Conservation (phyloP, 2,888 invertebrate genomes). For the Strigamia crassipes region DNA sequence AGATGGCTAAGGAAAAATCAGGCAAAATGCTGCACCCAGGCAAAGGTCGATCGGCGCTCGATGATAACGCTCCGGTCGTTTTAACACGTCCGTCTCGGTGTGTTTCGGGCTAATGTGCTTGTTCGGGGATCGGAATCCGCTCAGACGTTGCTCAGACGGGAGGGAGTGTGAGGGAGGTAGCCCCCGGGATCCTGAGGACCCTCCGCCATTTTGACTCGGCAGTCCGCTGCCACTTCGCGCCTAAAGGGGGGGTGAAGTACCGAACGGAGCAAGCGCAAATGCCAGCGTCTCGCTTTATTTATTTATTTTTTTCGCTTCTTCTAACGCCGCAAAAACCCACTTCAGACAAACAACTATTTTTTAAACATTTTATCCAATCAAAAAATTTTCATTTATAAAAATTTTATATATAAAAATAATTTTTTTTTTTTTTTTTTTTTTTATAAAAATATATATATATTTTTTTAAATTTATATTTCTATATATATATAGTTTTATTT, state of each 20-base stretch:
- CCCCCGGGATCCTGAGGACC: constrained; percentile 6
- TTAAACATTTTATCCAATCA: not conserved
- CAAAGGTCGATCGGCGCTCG: constrained; percentile 5
- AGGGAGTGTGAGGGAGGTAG: constrained; percentile 25
- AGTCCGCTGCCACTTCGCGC: constrained; percentile 39
- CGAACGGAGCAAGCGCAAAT: constrained; percentile 4
- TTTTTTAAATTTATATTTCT: too few species aligned
- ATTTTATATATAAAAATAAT: not conserved
- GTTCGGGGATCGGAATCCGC: not conserved
- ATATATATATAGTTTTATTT: too few species aligned
- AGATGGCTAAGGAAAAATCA: not conserved
- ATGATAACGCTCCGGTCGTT: not conserved
- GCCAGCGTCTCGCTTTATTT: constrained; percentile 16
- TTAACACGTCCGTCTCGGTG: not conserved
- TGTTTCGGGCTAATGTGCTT: not conserved
- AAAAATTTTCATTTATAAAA: not conserved
- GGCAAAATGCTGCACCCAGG: constrained; percentile 17
- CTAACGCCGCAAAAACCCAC: too few species aligned
- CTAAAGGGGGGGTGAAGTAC: constrained; percentile 30
- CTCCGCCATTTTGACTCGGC: constrained; percentile 34
- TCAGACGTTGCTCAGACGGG: constrained; percentile 8
- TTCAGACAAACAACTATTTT: too few species aligned
- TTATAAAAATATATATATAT: too few species aligned
- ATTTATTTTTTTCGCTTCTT: not conserved
- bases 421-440: not conserved